Conservation (phyloP, 2,888 invertebrate species). For the Drosophila borealis region DNA sequence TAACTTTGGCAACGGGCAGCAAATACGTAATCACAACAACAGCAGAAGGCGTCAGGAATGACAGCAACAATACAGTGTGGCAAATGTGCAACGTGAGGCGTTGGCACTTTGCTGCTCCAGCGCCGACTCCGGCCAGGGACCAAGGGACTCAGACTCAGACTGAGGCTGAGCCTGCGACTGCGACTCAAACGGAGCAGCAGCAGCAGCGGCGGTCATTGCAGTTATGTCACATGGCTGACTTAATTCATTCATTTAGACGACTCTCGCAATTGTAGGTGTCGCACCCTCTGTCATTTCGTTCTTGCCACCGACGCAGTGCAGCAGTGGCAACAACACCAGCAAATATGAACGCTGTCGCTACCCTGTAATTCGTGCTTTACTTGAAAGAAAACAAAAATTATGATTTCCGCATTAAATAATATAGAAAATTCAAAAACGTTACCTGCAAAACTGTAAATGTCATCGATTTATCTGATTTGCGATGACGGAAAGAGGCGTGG, state of each 20-base stretch:
- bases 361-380: not conserved
- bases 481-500: too few species aligned
- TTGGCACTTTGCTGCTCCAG: conserved; percentile 34
- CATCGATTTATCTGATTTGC: too few species aligned
- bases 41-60: conserved; percentile 46
- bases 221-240: conserved; percentile 78
- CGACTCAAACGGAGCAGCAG: conserved; percentile 1
- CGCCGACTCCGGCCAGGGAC: conserved; percentile 8
- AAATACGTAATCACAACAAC: conserved; percentile 60
- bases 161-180: not conserved
- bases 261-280: conserved; percentile 75
- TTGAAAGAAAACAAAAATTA: too few species aligned
- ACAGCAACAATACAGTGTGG: conserved; percentile 71
- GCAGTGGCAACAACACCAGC: conserved; percentile 33
- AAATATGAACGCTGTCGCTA: not conserved
- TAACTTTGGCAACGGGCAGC: conserved; percentile 50
- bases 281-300: conserved; percentile 62
- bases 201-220: conserved; percentile 61
- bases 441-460: too few species aligned
- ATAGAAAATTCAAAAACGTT: too few species aligned
- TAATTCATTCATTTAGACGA: conserved; percentile 78
- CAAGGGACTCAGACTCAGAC: conserved; percentile 7
- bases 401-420: too few species aligned
- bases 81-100: conserved; percentile 68
- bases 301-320: conserved; percentile 66